These are phyloP conservation scores for Emydura subglobosa DNA, from an alignment of 2,113 vertebrate genomes.

Conservation along the genomic window DNA sequence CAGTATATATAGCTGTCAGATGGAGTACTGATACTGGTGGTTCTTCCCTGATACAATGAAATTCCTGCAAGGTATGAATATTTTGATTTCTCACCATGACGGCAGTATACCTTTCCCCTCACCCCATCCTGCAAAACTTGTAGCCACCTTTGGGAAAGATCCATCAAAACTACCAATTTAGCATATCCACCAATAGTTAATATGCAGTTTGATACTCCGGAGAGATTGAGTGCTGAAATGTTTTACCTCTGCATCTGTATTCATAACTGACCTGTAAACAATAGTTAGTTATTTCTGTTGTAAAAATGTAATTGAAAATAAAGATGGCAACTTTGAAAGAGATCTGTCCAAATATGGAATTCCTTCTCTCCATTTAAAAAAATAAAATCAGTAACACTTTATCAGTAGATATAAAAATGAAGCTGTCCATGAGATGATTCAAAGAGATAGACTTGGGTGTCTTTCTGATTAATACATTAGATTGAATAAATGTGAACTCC, in stretches of 20 bases:
- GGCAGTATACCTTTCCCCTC: neutral
- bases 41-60: neutral
- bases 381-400: neutral
- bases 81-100: neutral
- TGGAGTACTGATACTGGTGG: neutral
- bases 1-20: neutral
- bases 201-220: neutral
- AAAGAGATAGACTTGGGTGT: neutral
- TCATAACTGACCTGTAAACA: neutral
- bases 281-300: neutral
- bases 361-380: neutral
- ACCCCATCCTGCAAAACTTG: neutral
- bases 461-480: neutral
- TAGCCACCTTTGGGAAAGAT: neutral
- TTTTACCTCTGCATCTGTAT: neutral
- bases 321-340: neutral
- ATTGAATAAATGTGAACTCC: neutral
- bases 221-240: neutral
- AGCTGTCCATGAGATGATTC: neutral
- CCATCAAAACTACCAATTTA: neutral
- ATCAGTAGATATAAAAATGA: neutral
- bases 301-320: neutral
- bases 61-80: rapidly evolving
- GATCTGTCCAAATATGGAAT: neutral
- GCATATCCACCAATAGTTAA: neutral